Evolutionary conservation across 2,888 invertebrate species (phyloP).

Genomic region (Brachyptera putata): DNA sequence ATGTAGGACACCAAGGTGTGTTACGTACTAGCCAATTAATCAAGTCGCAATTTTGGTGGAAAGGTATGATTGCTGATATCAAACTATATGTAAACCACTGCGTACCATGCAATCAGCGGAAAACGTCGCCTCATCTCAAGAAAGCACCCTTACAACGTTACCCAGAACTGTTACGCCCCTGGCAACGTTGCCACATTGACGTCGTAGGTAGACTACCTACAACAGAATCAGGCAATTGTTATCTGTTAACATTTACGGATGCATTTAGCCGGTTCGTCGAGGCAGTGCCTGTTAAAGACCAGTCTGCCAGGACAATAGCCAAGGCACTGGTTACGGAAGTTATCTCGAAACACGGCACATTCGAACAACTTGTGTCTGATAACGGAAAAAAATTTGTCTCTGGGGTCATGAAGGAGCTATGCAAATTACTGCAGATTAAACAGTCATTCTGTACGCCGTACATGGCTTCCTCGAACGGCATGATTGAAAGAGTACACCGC

Average conservation of each 20-base stretch:
- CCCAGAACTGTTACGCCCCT: conserved; percentile 1
- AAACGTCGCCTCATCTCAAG: conserved; percentile 16
- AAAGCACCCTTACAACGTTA: conserved; percentile 23
- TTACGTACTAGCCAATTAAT: conserved; percentile 11
- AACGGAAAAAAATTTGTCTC: not conserved
- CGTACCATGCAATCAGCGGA: conserved; percentile 21
- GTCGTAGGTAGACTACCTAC: not conserved
- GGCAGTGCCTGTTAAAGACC: not conserved
- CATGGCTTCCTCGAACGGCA: not conserved
- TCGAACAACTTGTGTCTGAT: not conserved
- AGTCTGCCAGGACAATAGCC: not conserved
- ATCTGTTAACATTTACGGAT: conserved; percentile 4
- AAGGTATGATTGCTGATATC: conserved; percentile 17
- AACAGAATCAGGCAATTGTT: not conserved
- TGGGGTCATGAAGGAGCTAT: not conserved
- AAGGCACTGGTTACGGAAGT: not conserved
- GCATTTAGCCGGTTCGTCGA: not conserved
- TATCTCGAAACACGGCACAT: not conserved
- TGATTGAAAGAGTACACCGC: not conserved
- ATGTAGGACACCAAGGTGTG: conserved; percentile 21
- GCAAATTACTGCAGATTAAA: not conserved
- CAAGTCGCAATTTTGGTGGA: conserved; percentile 19
- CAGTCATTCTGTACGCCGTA: not conserved
- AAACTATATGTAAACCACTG: conserved; percentile 16
- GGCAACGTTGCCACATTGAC: conserved; percentile 3